Percentiles rank a stretch among this genome's conserved stretches.
phyloP scores from a whole-genome alignment of 30 jellyfish, hydroid and myxozoan species.

The Hydractinia symbiolongicarpus region DNA sequence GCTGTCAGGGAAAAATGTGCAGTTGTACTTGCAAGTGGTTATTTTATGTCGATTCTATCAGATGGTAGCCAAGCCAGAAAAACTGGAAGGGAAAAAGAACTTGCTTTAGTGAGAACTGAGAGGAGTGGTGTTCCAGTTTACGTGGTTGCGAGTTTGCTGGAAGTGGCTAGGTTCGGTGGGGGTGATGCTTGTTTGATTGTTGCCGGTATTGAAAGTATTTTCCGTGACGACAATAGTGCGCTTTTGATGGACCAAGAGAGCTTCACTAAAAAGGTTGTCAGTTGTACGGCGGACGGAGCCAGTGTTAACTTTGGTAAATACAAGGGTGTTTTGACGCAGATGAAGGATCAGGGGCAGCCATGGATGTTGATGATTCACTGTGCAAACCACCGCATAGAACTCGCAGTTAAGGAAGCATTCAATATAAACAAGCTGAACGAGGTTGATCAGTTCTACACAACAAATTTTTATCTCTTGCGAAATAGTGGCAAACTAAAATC shows the following conservation, averaged over 20 bases:
- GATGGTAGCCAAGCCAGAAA: no score
- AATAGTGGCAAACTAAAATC: slow-evolving; percentile 25
- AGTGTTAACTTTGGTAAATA: no score
- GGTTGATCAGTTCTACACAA: slow-evolving; percentile 35
- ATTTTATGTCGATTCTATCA: neutral
- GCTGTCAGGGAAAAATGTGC: slow-evolving; percentile 30
- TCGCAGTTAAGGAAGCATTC: slow-evolving; percentile 34
- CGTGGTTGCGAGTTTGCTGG: slow-evolving; percentile 2
- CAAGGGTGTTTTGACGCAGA: slow-evolving; percentile 9
- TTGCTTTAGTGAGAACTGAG: no score
- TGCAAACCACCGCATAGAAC: neutral
- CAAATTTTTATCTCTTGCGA: slow-evolving; percentile 19
- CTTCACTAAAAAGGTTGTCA: slow-evolving; percentile 2
- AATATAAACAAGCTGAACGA: slow-evolving; percentile 9
- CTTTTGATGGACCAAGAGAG: no score
- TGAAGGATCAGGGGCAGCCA: slow-evolving; percentile 14
- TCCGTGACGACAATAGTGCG: neutral
- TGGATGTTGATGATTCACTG: slow-evolving; percentile 34
- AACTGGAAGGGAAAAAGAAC: no score
- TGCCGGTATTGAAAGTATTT: slow-evolving; percentile 16
- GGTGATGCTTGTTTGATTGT: slow-evolving; percentile 23
- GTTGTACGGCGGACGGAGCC: no score
- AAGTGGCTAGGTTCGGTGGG: slow-evolving; percentile 24
- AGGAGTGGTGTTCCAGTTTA: no score
- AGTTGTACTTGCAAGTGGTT: slow-evolving; percentile 29